These are phyloP conservation scores for Heptranchias perlo DNA, from an alignment of 2,113 vertebrate species.

Conservation along the genomic window DNA sequence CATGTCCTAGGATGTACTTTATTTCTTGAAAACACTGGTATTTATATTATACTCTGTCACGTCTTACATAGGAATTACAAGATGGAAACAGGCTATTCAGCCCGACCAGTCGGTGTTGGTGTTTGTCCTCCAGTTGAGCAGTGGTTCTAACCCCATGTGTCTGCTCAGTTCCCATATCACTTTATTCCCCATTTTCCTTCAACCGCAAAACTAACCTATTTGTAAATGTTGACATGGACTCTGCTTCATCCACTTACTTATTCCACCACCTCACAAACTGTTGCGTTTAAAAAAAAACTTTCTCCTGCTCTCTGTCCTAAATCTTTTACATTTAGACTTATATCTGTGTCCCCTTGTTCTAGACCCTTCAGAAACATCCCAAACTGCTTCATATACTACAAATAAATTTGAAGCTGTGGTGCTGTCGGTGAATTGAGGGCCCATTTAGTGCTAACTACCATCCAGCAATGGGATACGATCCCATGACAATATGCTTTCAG, in stretches of 20 bases:
- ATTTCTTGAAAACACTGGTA: background rate
- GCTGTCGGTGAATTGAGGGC: background rate
- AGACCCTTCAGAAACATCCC: background rate
- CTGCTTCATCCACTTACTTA: background rate
- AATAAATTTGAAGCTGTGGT: background rate
- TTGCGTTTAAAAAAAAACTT: background rate
- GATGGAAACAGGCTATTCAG: background rate
- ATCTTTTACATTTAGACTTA: background rate
- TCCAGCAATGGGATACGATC: background rate
- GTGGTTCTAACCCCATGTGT: background rate
- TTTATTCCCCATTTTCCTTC: background rate
- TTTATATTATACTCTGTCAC: no score
- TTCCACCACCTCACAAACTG: background rate
- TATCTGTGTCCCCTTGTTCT: background rate
- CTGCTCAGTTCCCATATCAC: background rate
- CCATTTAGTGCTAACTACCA: background rate
- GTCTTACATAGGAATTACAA: background rate
- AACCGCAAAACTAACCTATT: background rate
- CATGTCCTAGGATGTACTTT: background rate
- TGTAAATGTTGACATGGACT: background rate
- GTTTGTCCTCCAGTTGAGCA: background rate
- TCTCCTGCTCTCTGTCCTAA: background rate
- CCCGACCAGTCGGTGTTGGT: background rate
- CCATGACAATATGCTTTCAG: background rate
- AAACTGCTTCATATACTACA: background rate